Conservation (phyloP, 2,888 invertebrate species). For the Morpho deidamia region DNA sequence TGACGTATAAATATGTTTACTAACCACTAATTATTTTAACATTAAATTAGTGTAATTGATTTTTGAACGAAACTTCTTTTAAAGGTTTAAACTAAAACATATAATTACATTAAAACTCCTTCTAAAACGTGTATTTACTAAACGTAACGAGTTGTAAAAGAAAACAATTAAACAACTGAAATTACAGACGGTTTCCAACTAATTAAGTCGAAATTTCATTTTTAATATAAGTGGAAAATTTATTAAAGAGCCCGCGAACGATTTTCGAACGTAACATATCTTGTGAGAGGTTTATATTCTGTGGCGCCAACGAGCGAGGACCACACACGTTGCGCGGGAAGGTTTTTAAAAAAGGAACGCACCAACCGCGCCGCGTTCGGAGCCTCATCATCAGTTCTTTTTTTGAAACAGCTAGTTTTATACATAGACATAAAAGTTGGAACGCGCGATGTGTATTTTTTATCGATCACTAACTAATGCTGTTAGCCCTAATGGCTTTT, state of each 20-base stretch:
- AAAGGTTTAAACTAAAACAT: background rate
- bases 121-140: background rate
- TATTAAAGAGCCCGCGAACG: conserved; percentile 9
- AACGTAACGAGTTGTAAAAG: conserved; percentile 2
- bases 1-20: background rate
- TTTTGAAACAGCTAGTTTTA: conserved; percentile 60
- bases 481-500: no score
- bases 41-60: no score
- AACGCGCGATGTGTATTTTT: conserved; percentile 5
- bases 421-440: conserved; percentile 46
- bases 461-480: no score
- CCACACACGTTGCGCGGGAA: conserved; percentile 70
- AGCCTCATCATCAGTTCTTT: conserved; percentile 73
- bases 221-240: conserved; percentile 40
- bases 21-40: background rate
- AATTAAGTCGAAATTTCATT: conserved; percentile 50
- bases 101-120: background rate
- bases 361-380: conserved; percentile 73
- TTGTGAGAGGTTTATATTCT: conserved; percentile 25
- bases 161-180: conserved; percentile 36
- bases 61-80: no score
- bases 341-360: conserved; percentile 73
- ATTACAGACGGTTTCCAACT: conserved; percentile 43
- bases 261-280: conserved; percentile 22
- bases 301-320: conserved; percentile 33